These are phyloP conservation scores for Naja naja DNA, from an alignment of 2,113 vertebrate genomes.

Conservation along the genomic window DNA sequence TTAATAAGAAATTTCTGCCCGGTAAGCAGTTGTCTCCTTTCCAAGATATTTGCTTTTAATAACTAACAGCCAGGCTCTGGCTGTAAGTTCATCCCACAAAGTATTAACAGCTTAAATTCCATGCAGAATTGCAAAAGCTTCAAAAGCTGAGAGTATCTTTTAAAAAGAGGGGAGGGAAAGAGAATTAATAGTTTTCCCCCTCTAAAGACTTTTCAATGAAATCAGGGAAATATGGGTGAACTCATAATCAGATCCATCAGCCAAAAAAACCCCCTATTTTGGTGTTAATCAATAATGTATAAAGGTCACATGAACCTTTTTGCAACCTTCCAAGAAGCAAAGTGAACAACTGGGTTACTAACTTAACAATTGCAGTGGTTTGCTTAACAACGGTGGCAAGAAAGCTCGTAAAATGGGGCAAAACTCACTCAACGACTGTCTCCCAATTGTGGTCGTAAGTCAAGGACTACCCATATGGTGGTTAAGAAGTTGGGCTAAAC, in stretches of 20 bases:
- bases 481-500: background rate
- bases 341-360: too few species aligned
- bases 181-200: background rate
- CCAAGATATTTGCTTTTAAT: background rate
- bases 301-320: too few species aligned
- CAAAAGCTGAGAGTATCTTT: background rate
- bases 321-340: too few species aligned
- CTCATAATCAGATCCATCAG: background rate
- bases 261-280: background rate
- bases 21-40: background rate
- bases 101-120: background rate
- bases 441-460: too few species aligned
- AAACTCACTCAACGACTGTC: too few species aligned
- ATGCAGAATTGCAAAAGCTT: background rate
- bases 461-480: background rate
- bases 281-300: background rate
- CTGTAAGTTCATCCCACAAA: background rate
- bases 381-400: too few species aligned
- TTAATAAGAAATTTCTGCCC: conserved; percentile 1
- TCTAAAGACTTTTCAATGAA: background rate
- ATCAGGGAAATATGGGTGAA: background rate
- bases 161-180: too few species aligned
- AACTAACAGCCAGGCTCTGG: background rate
- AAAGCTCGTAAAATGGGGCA: too few species aligned
- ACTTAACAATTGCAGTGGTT: too few species aligned